These are phyloP conservation scores for Drosophila repletoides DNA, from an alignment of 1,140 invertebrate species.

Conservation along the genomic window DNA sequence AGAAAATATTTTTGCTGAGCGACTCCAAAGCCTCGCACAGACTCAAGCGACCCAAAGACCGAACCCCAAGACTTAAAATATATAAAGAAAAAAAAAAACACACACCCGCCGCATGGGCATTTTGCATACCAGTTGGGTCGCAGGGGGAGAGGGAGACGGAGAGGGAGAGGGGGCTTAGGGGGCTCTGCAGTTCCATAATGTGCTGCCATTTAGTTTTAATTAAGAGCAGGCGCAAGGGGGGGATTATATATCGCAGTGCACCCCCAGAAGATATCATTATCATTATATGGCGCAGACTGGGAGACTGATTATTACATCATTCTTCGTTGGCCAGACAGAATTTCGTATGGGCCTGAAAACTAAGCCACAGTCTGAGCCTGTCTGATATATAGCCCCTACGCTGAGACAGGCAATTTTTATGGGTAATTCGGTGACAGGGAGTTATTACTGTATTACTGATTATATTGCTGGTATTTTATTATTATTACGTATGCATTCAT, in stretches of 20 bases:
- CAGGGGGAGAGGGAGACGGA: neutral
- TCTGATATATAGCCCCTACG: neutral
- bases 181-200: constrained; percentile 17
- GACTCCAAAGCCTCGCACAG: neutral
- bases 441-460: constrained; percentile 17
- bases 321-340: constrained; percentile 40
- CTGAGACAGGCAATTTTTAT: constrained; percentile 3
- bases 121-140: neutral
- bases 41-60: too few relatives aligned
- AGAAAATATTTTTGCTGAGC: constrained; percentile 27
- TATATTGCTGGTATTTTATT: constrained; percentile 7
- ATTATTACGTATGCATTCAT: constrained; percentile 5
- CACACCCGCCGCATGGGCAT: neutral
- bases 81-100: too few relatives aligned
- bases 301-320: constrained; percentile 60
- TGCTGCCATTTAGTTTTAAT: constrained; percentile 37
- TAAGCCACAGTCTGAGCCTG: neutral
- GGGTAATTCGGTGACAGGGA: neutral
- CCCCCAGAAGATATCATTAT: constrained; percentile 23
- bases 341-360: constrained; percentile 1
- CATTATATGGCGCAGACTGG: neutral
- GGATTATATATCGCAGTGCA: too few relatives aligned
- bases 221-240: constrained; percentile 19
- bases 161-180: neutral
- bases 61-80: neutral